Percentiles rank a stretch among this genome's conserved stretches.
phyloP scores from a whole-genome alignment of 2,888 invertebrate species.

The Chromoteleia sp. region DNA sequence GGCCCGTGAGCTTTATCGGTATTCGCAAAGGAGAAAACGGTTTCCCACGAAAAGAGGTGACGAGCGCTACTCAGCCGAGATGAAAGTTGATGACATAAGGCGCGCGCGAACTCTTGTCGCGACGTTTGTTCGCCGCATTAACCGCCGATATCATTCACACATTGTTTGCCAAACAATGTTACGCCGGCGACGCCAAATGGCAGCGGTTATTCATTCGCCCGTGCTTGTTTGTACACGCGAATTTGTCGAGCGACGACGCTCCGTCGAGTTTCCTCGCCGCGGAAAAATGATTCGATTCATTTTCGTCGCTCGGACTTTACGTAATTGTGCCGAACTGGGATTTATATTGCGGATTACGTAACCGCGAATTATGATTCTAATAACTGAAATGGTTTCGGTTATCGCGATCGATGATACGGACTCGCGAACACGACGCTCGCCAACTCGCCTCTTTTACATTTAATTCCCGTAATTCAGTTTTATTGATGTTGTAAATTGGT shows the following conservation, averaged over 20 bases:
- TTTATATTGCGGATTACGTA: conserved; percentile 39
- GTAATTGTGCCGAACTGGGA: conserved; percentile 34
- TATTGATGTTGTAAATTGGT: conserved; percentile 53
- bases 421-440: conserved; percentile 19
- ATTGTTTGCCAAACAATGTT: conserved; percentile 61
- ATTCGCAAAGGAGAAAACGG: conserved; percentile 63
- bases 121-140: conserved; percentile 61
- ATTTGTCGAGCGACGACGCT: conserved; percentile 36
- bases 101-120: conserved; percentile 49
- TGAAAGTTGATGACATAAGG: conserved; percentile 70
- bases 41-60: conserved; percentile 70
- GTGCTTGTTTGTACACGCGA: conserved; percentile 28
- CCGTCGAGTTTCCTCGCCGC: conserved; percentile 4
- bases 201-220: conserved; percentile 33
- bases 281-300: conserved; percentile 41
- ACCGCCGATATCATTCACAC: conserved; percentile 55
- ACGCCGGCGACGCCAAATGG: conserved; percentile 36
- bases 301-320: conserved; percentile 33
- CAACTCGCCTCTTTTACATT: conserved; percentile 21
- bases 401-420: conserved; percentile 57
- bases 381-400: conserved; percentile 60
- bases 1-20: conserved; percentile 70
- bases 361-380: conserved; percentile 51
- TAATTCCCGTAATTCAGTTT: conserved; percentile 40
- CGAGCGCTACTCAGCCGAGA: conserved; percentile 58